phyloP scores from a whole-genome alignment of 1,140 invertebrate genomes.

The Micrasema longulum region DNA sequence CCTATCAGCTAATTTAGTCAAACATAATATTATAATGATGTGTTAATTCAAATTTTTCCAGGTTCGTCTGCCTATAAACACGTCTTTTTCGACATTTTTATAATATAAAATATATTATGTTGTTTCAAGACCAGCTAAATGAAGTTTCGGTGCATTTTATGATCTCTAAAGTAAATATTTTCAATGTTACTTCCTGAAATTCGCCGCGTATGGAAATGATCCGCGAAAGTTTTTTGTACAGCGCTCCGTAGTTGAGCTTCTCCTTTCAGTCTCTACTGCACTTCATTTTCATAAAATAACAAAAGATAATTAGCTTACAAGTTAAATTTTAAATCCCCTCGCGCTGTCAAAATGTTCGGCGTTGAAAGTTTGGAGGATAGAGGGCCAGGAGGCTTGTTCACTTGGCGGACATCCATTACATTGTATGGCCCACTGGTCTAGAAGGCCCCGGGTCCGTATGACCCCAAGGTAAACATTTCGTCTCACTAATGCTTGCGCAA shows the following conservation, averaged over 20 bases:
- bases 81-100: too few relatives aligned
- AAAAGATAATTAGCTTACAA: slow-evolving; percentile 55
- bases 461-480: slow-evolving; percentile 56
- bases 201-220: slow-evolving; percentile 52
- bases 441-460: too few relatives aligned
- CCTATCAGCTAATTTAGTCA: too few relatives aligned
- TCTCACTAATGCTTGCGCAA: slow-evolving; percentile 62
- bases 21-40: too few relatives aligned
- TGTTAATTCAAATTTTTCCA: too few relatives aligned
- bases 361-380: too few relatives aligned
- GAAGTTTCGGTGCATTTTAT: neutral
- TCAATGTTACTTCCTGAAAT: slow-evolving; percentile 37
- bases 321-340: slow-evolving; percentile 53
- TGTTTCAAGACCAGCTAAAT: too few relatives aligned
- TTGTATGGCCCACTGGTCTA: too few relatives aligned
- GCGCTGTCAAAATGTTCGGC: slow-evolving; percentile 38
- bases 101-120: too few relatives aligned
- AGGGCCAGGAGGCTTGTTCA: too few relatives aligned
- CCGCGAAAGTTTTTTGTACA: slow-evolving; percentile 50
- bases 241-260: slow-evolving; percentile 37
- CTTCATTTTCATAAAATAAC: slow-evolving; percentile 56
- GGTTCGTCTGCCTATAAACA: too few relatives aligned
- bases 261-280: slow-evolving; percentile 46
- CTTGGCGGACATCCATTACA: too few relatives aligned
- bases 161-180: slow-evolving; percentile 27